Conservation (phyloP, 2,797 vertebrate genomes). For the Manis javanica region DNA sequence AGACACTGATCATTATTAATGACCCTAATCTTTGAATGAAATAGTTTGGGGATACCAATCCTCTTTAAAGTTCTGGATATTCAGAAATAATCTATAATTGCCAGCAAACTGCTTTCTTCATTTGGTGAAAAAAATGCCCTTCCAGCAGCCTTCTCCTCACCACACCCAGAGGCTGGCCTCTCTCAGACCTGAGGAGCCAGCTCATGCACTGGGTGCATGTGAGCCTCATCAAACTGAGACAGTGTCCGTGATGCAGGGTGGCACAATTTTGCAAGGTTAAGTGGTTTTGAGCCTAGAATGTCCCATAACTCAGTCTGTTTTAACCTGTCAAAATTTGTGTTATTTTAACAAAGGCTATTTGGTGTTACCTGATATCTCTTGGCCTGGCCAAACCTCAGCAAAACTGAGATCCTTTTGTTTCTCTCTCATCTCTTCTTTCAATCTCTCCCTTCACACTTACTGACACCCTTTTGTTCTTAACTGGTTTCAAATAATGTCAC, state of each 20-base stretch:
- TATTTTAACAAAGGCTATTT: constrained; percentile 57
- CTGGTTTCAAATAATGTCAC: constrained; percentile 27
- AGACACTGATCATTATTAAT: not conserved
- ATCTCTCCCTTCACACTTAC: not conserved
- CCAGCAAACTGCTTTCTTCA: not conserved
- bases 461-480: constrained; percentile 43
- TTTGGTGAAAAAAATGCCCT: not conserved
- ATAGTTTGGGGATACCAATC: not conserved
- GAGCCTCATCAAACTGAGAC: not conserved
- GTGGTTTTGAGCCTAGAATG: not conserved
- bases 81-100: not conserved
- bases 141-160: not conserved
- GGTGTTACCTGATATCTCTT: constrained; percentile 20
- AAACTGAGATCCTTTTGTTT: constrained; percentile 55
- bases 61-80: not conserved
- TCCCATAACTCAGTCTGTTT: not conserved
- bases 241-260: not conserved
- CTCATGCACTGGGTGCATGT: rapidly evolving
- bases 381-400: constrained; percentile 29
- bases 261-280: not conserved
- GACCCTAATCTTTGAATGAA: not conserved
- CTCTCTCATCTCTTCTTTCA: constrained; percentile 24
- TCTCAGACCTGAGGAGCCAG: not conserved
- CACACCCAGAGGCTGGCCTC: not conserved
- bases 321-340: constrained; percentile 48